Base-by-base conservation (phyloP, 2,113 vertebrate genomes). In the Podarcis muralis region DNA sequence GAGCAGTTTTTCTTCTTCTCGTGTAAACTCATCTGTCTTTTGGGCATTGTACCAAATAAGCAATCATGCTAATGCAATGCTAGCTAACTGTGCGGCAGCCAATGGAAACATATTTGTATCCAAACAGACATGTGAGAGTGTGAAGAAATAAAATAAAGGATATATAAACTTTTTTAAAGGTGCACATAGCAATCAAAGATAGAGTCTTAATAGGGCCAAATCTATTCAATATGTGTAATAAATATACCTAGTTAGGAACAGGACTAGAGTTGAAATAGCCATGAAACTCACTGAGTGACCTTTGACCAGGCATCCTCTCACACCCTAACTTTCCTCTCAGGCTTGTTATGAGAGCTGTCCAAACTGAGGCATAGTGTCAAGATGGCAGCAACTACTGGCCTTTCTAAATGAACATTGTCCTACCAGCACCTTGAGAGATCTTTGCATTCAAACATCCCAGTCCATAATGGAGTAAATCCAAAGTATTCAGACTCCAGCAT, bases 21-120 rank as follows among this genome's bases (percentile, higher is more conserved):
- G 6, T 35, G 8, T 25, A 75, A 65, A 75, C 6, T 22, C n/a
- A 20, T 12, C 69, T 37, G 32, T 16, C 18, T 15, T 62, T 62
- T 62, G 11, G 5, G 5, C 79, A 81, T 53, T 84, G 40, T 13
- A 86, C 0, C 0, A 6, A 43, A 40, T 27, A 81, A 65, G 32
- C 59, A 82, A 37, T 65, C 65, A 27, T 68, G 22, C 43, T 8
- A 81, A 62, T 22, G 9, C n/a, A 62, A 62, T 35, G 15, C 27
- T 71, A 83, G 25, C 53, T 4, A 65, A 80, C 20, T 80, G 22
- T 15, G 6, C 53, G 30, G 40, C 15, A 86, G 25, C 30, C 40
- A 66, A 20, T 69, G n/a, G 85, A 69, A 86, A 69, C 13, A 48
- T 83, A 85, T 85, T 59, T 85, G 48, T 75, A 78, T 48, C 43